These are phyloP conservation scores for Holocentrus rufus DNA, from an alignment of 2,797 vertebrate species.

Conservation along the genomic window DNA sequence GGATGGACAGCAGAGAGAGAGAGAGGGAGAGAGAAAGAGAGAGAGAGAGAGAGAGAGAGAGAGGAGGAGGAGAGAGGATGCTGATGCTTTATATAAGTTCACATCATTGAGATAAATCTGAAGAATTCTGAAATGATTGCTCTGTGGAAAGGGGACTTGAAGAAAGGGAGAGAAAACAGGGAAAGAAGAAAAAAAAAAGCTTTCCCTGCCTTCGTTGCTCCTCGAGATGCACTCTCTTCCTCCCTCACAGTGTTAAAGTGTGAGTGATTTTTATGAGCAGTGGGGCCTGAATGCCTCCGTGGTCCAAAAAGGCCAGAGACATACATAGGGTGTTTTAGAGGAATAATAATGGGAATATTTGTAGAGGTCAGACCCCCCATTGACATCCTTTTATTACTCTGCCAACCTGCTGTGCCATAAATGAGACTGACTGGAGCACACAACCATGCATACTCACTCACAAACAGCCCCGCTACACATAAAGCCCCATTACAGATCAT, in stretches of 20 bases:
- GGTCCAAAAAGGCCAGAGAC: slow-evolving; percentile 63
- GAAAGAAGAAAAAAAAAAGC: slow-evolving; percentile 4
- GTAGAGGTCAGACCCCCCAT: slow-evolving; percentile 75
- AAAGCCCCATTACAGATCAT: slow-evolving; percentile 55
- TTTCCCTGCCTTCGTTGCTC: slow-evolving; percentile 18
- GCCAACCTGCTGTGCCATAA: slow-evolving; percentile 72
- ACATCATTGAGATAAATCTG: slow-evolving; percentile 8
- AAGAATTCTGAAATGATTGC: slow-evolving; percentile 13
- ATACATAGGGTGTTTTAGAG: slow-evolving; percentile 68
- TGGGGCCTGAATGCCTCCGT: slow-evolving; percentile 46
- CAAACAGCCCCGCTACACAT: slow-evolving; percentile 36
- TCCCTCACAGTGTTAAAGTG: slow-evolving; percentile 43
- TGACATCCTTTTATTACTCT: slow-evolving; percentile 74
- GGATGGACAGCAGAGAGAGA: slow-evolving; percentile 43
- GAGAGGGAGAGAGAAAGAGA: slow-evolving; percentile 22
- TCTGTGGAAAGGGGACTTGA: neutral
- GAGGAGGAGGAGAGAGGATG: slow-evolving; percentile 14
- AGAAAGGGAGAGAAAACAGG: slow-evolving; percentile 1
- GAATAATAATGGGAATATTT: slow-evolving; percentile 76
- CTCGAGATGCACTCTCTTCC: slow-evolving; percentile 4
- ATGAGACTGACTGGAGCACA: slow-evolving; percentile 63
- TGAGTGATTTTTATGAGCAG: slow-evolving; percentile 63
- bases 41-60: slow-evolving; percentile 1
- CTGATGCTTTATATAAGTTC: neutral
- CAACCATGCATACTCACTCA: slow-evolving; percentile 35